A percentile compares a stretch with the other conserved stretches of the same genome.
These are phyloP conservation scores for Hirtodrosophila cameraria DNA, from an alignment of 2,888 invertebrate genomes.

Conservation along the genomic window DNA sequence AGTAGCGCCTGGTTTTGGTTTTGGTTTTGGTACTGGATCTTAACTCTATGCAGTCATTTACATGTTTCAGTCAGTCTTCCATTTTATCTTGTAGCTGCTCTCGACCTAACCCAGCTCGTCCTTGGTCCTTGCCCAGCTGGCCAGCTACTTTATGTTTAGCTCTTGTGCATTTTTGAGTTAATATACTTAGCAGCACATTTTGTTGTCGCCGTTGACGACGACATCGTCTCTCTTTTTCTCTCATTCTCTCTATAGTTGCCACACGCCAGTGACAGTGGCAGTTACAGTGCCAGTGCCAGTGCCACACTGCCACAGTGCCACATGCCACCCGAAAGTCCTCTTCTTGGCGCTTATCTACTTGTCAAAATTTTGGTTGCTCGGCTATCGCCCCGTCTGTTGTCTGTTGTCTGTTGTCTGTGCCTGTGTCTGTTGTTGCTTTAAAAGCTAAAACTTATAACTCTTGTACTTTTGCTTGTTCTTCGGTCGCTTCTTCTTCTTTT, in stretches of 20 bases:
- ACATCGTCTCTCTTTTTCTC: constrained; percentile 28
- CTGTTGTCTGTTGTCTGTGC: constrained; percentile 15
- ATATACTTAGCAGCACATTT: constrained; percentile 74
- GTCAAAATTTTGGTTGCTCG: constrained; percentile 54
- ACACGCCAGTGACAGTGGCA: too few species aligned
- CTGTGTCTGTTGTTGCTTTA: constrained; percentile 38
- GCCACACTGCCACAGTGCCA: too few species aligned
- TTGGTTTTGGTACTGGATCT: too few species aligned
- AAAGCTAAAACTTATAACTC: constrained; percentile 66
- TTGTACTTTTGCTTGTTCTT: constrained; percentile 48
- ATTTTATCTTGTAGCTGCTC: constrained; percentile 32
- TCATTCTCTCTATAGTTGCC: too few species aligned
- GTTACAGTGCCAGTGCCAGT: too few species aligned
- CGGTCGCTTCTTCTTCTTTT: constrained; percentile 42
- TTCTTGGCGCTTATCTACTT: constrained; percentile 60
- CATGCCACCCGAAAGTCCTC: constrained; percentile 27
- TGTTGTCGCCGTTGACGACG: constrained; percentile 56
- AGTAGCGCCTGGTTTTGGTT: constrained; percentile 3
- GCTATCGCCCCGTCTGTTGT: constrained; percentile 15
- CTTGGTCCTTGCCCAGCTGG: constrained; percentile 42
- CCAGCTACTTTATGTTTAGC: constrained; percentile 57
- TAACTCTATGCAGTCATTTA: constrained; percentile 65
- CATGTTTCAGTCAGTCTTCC: constrained; percentile 60
- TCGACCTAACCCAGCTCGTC: background rate
- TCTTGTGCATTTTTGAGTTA: constrained; percentile 73